A percentile compares a stretch with the other conserved stretches of the same genome.
Conservation (phyloP, 1,140 invertebrate species). For the Drosophila kohkoa region DNA sequence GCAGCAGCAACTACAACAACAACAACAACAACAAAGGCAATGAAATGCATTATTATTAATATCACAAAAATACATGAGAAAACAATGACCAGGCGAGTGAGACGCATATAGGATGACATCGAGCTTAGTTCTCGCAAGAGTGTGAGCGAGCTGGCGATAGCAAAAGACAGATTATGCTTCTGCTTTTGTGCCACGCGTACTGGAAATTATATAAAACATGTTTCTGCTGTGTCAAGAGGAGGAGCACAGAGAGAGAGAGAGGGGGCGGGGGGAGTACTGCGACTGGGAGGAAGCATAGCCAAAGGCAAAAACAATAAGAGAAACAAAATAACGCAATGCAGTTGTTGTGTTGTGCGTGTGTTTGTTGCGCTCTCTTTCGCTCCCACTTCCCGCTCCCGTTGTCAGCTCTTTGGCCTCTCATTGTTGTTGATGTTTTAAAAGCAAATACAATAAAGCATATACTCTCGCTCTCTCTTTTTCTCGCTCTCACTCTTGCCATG, state of each 20-base stretch:
- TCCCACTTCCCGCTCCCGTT: neutral
- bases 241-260: neutral
- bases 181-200: slow-evolving; percentile 77
- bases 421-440: slow-evolving; percentile 76
- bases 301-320: slow-evolving; percentile 71
- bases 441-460: slow-evolving; percentile 72
- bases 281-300: slow-evolving; percentile 5
- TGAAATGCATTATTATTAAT: slow-evolving; percentile 76
- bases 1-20: slow-evolving; percentile 41
- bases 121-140: slow-evolving; percentile 17
- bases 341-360: slow-evolving; percentile 52
- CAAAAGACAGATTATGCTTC: slow-evolving; percentile 60
- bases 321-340: slow-evolving; percentile 63
- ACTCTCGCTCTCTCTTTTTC: slow-evolving; percentile 33
- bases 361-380: slow-evolving; percentile 13
- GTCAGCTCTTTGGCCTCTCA: slow-evolving; percentile 3
- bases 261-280: neutral
- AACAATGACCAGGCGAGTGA: slow-evolving; percentile 53
- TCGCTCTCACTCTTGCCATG: slow-evolving; percentile 1
- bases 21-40: slow-evolving; percentile 54
- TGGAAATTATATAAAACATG: slow-evolving; percentile 82
- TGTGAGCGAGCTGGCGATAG: slow-evolving; percentile 17
- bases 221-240: slow-evolving; percentile 37
- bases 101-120: slow-evolving; percentile 10
- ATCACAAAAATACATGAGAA: slow-evolving; percentile 79